Conservation (phyloP, 2,888 invertebrate genomes). For the Drosophila paranaensis region DNA sequence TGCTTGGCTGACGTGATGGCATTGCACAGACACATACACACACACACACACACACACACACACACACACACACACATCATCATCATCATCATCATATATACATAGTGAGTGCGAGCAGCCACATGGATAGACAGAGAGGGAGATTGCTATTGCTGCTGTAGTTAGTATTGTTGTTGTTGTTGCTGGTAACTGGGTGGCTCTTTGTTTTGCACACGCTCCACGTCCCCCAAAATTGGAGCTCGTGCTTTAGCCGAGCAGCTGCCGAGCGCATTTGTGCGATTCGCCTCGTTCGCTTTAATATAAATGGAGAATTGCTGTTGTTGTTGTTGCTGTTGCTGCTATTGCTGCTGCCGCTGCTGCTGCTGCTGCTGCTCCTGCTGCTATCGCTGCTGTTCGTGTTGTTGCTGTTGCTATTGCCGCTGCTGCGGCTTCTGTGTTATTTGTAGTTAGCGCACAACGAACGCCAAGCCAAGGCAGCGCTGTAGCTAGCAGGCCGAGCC, state of each 20-base stretch:
- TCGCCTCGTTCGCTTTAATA: constrained; percentile 60
- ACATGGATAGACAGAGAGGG: constrained; percentile 33
- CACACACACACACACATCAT: constrained; percentile 16
- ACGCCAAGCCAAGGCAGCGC: constrained; percentile 61
- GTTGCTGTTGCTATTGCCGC: constrained; percentile 24
- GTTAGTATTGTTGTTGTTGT: constrained; percentile 31
- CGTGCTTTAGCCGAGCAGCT: constrained; percentile 41
- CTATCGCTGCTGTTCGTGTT: constrained; percentile 16
- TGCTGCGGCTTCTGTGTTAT: constrained; percentile 45
- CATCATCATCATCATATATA: constrained; percentile 6
- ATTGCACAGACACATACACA: constrained; percentile 56
- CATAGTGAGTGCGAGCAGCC: constrained; percentile 34
- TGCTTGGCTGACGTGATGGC: constrained; percentile 76
- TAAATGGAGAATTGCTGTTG: constrained; percentile 49
- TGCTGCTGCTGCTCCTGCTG: constrained; percentile 31
- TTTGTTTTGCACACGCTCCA: constrained; percentile 66
- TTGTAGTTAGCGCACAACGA: constrained; percentile 60
- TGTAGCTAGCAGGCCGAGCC: constrained; percentile 47
- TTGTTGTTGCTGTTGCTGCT: constrained; percentile 30
- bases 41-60: constrained; percentile 14
- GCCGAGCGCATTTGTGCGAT: constrained; percentile 56
- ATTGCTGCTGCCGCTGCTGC: constrained; percentile 26
- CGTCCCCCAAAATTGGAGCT: constrained; percentile 40
- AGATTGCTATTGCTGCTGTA: constrained; percentile 30
- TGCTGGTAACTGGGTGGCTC: constrained; percentile 65